These are phyloP conservation scores for Drosophila trichaetosa DNA, from an alignment of 2,888 invertebrate genomes.

Conservation along the genomic window DNA sequence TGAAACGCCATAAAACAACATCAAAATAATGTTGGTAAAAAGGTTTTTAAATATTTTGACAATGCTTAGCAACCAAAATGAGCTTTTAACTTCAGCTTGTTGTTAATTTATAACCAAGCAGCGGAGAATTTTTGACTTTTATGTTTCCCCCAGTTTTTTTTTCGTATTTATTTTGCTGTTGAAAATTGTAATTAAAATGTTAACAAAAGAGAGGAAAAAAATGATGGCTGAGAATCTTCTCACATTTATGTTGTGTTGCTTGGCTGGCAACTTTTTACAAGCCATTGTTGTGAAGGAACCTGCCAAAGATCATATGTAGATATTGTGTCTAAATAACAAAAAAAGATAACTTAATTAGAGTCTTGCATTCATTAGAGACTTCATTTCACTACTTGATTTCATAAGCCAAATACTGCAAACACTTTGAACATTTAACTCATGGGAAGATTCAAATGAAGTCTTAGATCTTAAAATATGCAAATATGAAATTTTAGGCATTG, in stretches of 20 bases:
- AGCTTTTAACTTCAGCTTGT: constrained; percentile 21
- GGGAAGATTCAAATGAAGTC: constrained; percentile 3
- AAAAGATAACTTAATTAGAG: constrained; percentile 5
- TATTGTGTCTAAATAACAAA: constrained; percentile 13
- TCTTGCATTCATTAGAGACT: constrained; percentile 17
- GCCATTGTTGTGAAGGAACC: constrained; percentile 41
- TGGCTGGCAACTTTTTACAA: constrained; percentile 29
- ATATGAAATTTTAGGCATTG: background rate
- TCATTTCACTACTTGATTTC: constrained; percentile 2
- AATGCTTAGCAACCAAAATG: constrained; percentile 32
- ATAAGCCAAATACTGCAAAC: constrained; percentile 11
- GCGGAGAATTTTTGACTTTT: constrained; percentile 30
- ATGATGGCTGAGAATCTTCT: constrained; percentile 53
- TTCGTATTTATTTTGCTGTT: constrained; percentile 17
- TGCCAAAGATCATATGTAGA: constrained; percentile 35
- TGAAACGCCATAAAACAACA: constrained; percentile 37
- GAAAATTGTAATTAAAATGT: constrained; percentile 59
- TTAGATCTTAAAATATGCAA: background rate
- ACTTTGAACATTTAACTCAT: constrained; percentile 22
- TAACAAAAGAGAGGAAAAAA: constrained; percentile 22
- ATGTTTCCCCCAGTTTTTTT: constrained; percentile 18
- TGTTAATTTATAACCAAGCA: constrained; percentile 29
- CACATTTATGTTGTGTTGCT: constrained; percentile 42
- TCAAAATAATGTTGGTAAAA: constrained; percentile 19
- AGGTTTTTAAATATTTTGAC: constrained; percentile 53